phyloP scores from a whole-genome alignment of 2,113 vertebrate genomes.

The Meles meles region DNA sequence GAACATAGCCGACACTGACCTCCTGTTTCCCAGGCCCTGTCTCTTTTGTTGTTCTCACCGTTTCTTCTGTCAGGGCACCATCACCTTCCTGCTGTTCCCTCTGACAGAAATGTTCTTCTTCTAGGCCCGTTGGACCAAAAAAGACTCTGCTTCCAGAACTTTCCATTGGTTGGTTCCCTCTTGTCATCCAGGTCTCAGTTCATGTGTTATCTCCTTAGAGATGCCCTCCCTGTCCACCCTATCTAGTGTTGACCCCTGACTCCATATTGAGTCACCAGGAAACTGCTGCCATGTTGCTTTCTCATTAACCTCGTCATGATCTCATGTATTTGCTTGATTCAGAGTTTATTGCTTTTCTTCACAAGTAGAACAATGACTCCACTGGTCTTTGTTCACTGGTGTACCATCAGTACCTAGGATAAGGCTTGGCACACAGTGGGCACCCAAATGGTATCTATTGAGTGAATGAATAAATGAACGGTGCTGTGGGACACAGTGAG shows the following conservation, averaged over 20 bases:
- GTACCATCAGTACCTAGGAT: neutral
- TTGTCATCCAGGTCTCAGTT: neutral
- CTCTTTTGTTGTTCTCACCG: too few species aligned
- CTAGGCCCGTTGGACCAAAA: neutral
- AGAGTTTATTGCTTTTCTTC: neutral
- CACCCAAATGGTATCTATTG: fast-evolving
- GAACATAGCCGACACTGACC: fast-evolving
- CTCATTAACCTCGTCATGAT: fast-evolving
- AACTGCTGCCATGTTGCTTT: neutral
- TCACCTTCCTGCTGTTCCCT: neutral
- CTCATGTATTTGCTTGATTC: neutral
- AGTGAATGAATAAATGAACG: neutral
- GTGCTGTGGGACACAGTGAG: neutral
- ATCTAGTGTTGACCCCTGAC: neutral
- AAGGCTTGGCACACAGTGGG: neutral
- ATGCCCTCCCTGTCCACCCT: neutral
- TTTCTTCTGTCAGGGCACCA: neutral
- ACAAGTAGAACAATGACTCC: neutral
- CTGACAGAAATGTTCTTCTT: neutral
- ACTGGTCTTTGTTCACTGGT: fast-evolving
- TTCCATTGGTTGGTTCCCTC: neutral
- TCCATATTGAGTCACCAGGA: fast-evolving
- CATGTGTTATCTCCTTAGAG: neutral
- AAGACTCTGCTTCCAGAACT: neutral
- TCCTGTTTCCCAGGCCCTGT: neutral